A percentile compares a stretch with the other conserved stretches of the same genome.
Conservation (phyloP, 92 coral and sea anemone genomes). For the Palythoa heliodiscus region DNA sequence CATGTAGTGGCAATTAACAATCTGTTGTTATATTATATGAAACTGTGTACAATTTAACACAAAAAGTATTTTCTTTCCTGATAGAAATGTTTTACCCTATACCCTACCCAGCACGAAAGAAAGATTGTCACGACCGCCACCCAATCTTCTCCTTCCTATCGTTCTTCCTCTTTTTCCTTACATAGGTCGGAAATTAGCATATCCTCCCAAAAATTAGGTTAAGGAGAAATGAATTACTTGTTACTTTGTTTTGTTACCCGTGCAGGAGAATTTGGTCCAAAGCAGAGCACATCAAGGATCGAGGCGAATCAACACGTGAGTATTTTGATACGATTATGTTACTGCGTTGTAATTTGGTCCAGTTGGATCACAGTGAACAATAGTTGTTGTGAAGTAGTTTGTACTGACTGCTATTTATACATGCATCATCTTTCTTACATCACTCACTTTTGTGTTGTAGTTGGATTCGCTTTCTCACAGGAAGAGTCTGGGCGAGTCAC, state of each 20-base stretch:
- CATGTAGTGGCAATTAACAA: too few relatives aligned
- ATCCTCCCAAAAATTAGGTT: neutral
- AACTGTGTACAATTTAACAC: too few relatives aligned
- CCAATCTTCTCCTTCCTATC: too few relatives aligned
- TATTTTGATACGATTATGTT: neutral
- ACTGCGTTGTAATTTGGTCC: neutral
- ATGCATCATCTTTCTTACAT: neutral
- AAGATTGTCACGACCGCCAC: too few relatives aligned
- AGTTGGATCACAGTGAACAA: neutral
- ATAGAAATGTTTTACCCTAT: too few relatives aligned
- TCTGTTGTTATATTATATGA: too few relatives aligned
- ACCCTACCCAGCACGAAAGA: too few relatives aligned
- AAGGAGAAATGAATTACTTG: neutral
- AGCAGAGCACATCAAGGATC: conserved; percentile 77
- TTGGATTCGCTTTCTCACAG: conserved; percentile 98
- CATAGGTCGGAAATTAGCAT: too few relatives aligned
- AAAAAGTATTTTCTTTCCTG: too few relatives aligned
- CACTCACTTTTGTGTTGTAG: conserved; percentile 46
- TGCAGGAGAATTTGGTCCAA: conserved; percentile 80
- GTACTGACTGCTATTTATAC: neutral
- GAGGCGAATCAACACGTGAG: conserved; percentile 88
- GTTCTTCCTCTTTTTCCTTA: too few relatives aligned
- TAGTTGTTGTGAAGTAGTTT: too few relatives aligned
- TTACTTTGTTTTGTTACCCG: neutral
- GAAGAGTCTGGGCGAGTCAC: conserved; percentile 94